These are phyloP conservation scores for Tricholauxania praeusta DNA, from an alignment of 2,888 invertebrate species.

Conservation along the genomic window DNA sequence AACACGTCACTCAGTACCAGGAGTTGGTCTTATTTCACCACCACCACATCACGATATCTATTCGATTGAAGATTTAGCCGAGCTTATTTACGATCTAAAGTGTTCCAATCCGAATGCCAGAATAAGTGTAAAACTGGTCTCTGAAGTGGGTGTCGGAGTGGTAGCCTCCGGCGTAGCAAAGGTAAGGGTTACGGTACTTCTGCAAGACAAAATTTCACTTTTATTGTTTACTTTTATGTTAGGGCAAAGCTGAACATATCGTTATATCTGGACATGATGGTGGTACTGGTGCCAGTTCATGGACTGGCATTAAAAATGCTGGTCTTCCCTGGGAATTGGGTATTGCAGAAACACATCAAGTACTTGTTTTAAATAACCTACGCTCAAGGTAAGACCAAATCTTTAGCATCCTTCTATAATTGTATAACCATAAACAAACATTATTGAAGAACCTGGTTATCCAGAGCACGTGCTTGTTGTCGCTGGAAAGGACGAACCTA, in stretches of 20 bases:
- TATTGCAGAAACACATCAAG: slow-evolving; percentile 98
- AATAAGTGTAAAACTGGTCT: slow-evolving; percentile 97
- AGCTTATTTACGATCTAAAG: slow-evolving; percentile 97
- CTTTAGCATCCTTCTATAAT: slow-evolving; percentile 54
- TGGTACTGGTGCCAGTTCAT: slow-evolving; percentile 98
- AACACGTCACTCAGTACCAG: slow-evolving; percentile 95
- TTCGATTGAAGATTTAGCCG: slow-evolving; percentile 98
- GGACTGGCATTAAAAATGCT: slow-evolving; percentile 99
- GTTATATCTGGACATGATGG: slow-evolving; percentile 99
- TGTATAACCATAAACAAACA: slow-evolving; percentile 63
- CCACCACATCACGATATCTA: slow-evolving; percentile 99
- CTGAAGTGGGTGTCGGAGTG: slow-evolving; percentile 98
- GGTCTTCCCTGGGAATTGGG: slow-evolving; percentile 99
- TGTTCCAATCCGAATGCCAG: slow-evolving; percentile 95
- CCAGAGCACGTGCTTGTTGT: slow-evolving; percentile 61
- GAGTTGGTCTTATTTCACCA: slow-evolving; percentile 97
- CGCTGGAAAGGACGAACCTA: slow-evolving; percentile 53
- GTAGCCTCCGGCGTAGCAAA: slow-evolving; percentile 99
- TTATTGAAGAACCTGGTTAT: slow-evolving; percentile 66
- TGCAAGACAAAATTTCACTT: not conserved
- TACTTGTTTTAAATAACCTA: slow-evolving; percentile 91
- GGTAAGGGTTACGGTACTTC: slow-evolving; percentile 67
- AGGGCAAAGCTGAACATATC: slow-evolving; percentile 98
- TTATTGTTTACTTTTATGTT: slow-evolving; percentile 36
- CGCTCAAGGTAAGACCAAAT: slow-evolving; percentile 73